Evolutionary conservation across 2,113 vertebrate genomes (phyloP), one percentile per base, ranked within the genome.

Genomic region (Antidorcas marsupialis): DNA sequence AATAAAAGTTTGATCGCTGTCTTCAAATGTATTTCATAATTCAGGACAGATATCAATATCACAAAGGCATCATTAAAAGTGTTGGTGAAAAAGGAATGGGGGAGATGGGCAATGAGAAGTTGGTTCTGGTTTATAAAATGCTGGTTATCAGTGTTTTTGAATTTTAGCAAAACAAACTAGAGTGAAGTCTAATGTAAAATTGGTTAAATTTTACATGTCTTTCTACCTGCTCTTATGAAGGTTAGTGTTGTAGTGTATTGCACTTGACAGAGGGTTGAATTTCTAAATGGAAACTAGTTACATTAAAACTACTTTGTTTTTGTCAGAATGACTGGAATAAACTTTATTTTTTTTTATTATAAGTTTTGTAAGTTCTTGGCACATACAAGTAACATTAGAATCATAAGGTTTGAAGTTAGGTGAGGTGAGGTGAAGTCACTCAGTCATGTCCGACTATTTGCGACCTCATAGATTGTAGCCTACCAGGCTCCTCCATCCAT

Each of bases 41-140:
- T 55, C 21, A 45, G 27, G 6, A 67, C 9, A 82, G 6, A 82
- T 27, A 15, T 2, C 7, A 78, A 53, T 30, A 86, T 5, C n/a
- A 45, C 16, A 27, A 19, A 43, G 19, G n/a, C n/a, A 21, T n/a
- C n/a, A 88, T 81, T 53, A 33, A 62, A 87, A 64, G n/a, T 4
- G 0, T 64, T 16, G 3, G 3, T 16, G 36, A 30, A 79, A 59
- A n/a, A 30, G 7, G 47, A 17, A 3, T n/a, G 1, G 14, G 2
- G 5, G 13, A 53, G 11, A 45, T 30, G 23, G 23, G 71, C 52
- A 74, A 59, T 50, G 50, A 95, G 39, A 71, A 89, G 52, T 50
- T 8, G 71, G 16, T 43, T 71, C 78, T 89, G 52, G 11, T 12
- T 83, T 86, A 64, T 50, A 82, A 62, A 85, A 71, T 52, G 9